phyloP scores from a whole-genome alignment of 1,140 invertebrate genomes.

The Cephus cinctus region DNA sequence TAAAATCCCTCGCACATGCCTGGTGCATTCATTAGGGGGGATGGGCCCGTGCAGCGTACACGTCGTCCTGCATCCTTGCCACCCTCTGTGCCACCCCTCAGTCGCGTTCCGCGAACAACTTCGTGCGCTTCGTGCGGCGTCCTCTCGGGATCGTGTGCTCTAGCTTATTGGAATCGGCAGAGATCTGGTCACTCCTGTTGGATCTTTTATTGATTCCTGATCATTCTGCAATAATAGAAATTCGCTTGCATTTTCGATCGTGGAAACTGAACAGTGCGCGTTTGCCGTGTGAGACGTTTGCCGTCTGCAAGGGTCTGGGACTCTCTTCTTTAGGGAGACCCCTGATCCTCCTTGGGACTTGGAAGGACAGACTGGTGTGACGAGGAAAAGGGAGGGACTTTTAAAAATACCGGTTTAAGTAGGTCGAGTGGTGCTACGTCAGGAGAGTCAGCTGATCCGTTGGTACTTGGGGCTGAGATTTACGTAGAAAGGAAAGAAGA shows the following conservation, averaged over 20 bases:
- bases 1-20: conserved; percentile 57
- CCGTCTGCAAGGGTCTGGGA: too few species aligned
- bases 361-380: too few species aligned
- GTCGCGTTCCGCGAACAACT: conserved; percentile 34
- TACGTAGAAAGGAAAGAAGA: too few species aligned
- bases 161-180: neutral
- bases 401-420: too few species aligned
- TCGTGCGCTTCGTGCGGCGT: conserved; percentile 22
- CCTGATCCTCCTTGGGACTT: too few species aligned
- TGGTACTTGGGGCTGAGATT: too few species aligned
- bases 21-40: conserved; percentile 55
- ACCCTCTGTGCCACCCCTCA: conserved; percentile 26
- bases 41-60: conserved; percentile 51
- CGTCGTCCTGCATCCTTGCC: conserved; percentile 42
- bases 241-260: neutral
- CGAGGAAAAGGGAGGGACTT: too few species aligned
- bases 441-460: too few species aligned
- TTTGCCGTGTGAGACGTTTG: too few species aligned
- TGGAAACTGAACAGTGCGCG: conserved; percentile 2
- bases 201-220: neutral
- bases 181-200: conserved; percentile 7
- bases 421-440: too few species aligned
- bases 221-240: too few species aligned
- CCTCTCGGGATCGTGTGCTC: neutral
- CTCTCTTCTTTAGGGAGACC: too few species aligned